Evolutionary conservation across 2,888 invertebrate genomes (phyloP), one percentile per base, ranked within the genome.

Genomic region (Melitaea athalia): DNA sequence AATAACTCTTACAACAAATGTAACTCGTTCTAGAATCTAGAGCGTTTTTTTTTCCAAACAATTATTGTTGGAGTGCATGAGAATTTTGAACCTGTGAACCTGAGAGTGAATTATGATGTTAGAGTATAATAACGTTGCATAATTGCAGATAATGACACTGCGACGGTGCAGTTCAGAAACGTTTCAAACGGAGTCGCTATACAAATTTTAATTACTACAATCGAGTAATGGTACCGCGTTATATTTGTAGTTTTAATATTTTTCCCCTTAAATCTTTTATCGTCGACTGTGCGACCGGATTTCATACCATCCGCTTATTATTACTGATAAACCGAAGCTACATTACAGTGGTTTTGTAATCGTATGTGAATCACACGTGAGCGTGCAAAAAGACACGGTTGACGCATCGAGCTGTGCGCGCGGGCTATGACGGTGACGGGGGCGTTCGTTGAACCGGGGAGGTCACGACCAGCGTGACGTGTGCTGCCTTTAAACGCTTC

Each of bases 381-480:
- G 68, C 69, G 68, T 69, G 73, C 74, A 68, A 73, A 57, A 67
- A 75, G 76, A 75, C 74, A 75, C 76, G 73, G 85, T 82, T 89
- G 89, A 87, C 88, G 88, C 89, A 88, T 87, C 84, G 84, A 72
- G 71, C 78, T 72, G 76, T 81, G 85, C 76, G 81, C 82, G 86
- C 81, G 78, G 63, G 78, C 85, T 83, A 87, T 87, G 89, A 86
- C 88, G 87, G 77, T 78, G 79, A 76, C 78, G 79, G 78, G 83
- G 78, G 82, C 91, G 92, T 90, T 87, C 92, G 88, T 92, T 92
- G 92, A 92, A 90, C 92, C 86, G 84, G 72, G 85, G 92, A 89
- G 92, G 91, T 92, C 92, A 92, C 88, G 90, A 91, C 86, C 91
- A 88, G 75, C 81, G 83, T 88, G 88, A 87, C 87, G 88, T 84